Evolutionary conservation across 2,113 vertebrate species (phyloP).

Genomic region (Bombycilla garrulus): DNA sequence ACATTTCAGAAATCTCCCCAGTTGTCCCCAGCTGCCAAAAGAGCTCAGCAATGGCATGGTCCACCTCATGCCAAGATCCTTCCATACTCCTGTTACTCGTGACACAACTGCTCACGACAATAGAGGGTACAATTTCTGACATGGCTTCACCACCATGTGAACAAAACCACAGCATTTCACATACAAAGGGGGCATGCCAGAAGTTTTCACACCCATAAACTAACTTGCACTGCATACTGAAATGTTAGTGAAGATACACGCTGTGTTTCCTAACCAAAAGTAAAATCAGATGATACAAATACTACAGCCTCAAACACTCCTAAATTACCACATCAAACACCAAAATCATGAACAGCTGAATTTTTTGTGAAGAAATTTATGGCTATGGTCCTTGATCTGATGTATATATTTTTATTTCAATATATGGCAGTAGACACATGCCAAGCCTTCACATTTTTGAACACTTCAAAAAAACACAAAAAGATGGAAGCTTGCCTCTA

Average conservation of each 20-base stretch:
- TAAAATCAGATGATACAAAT: background rate
- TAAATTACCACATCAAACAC: background rate
- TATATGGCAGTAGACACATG: background rate
- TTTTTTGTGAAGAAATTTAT: background rate
- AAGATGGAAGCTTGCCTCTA: background rate
- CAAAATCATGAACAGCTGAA: background rate
- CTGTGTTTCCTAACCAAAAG: background rate
- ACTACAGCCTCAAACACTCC: background rate
- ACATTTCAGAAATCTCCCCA: background rate
- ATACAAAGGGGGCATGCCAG: background rate
- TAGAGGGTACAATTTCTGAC: background rate
- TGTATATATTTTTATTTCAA: background rate
- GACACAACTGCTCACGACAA: background rate
- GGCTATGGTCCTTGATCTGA: background rate
- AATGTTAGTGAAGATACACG: background rate
- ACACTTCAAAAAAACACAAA: background rate
- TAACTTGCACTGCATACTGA: background rate
- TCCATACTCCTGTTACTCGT: background rate
- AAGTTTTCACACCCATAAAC: background rate
- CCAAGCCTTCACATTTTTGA: background rate
- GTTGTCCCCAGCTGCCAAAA: background rate
- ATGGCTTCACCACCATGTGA: background rate
- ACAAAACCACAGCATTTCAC: background rate
- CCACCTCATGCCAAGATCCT: background rate
- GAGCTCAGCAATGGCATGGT: background rate